Evolutionary conservation across 2,888 invertebrate genomes (phyloP).

Genomic region (Coenonympha glycerion): DNA sequence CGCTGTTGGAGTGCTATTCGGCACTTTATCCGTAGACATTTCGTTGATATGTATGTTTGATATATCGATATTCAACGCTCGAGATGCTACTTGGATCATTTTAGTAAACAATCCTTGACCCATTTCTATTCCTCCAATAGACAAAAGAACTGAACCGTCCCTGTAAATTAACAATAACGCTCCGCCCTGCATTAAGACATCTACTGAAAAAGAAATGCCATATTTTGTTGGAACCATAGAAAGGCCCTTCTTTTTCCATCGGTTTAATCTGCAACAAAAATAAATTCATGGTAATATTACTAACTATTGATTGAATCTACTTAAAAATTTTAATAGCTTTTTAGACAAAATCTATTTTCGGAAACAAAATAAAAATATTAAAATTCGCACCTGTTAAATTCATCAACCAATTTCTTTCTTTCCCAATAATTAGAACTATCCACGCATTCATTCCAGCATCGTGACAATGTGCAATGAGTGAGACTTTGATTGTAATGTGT

Average conservation of each 20-base stretch:
- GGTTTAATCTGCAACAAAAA: conserved; percentile 70
- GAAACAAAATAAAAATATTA: not conserved
- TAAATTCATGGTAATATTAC: not conserved
- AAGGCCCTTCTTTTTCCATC: conserved; percentile 87
- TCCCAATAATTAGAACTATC: conserved; percentile 78
- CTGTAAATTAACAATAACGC: conserved; percentile 85
- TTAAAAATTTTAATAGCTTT: too few relatives aligned
- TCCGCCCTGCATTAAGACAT: conserved; percentile 84
- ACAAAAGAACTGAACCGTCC: conserved; percentile 86
- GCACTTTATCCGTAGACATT: conserved; percentile 87
- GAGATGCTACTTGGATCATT: conserved; percentile 88
- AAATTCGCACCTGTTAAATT: conserved; percentile 81
- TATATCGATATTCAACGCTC: conserved; percentile 77
- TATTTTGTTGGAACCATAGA: conserved; percentile 84
- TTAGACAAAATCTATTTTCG: too few relatives aligned
- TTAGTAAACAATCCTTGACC: conserved; percentile 94
- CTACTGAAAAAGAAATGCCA: conserved; percentile 82
- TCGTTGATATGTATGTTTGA: conserved; percentile 82
- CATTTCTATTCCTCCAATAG: conserved; percentile 92
- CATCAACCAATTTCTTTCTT: conserved; percentile 75
- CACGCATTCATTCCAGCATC: conserved; percentile 87
- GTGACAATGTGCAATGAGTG: conserved; percentile 80
- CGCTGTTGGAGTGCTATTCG: conserved; percentile 87
- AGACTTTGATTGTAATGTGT: conserved; percentile 87
- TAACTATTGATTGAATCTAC: too few relatives aligned